Conservation (phyloP, 2,888 invertebrate species). For the Heteromurus nitidus region DNA sequence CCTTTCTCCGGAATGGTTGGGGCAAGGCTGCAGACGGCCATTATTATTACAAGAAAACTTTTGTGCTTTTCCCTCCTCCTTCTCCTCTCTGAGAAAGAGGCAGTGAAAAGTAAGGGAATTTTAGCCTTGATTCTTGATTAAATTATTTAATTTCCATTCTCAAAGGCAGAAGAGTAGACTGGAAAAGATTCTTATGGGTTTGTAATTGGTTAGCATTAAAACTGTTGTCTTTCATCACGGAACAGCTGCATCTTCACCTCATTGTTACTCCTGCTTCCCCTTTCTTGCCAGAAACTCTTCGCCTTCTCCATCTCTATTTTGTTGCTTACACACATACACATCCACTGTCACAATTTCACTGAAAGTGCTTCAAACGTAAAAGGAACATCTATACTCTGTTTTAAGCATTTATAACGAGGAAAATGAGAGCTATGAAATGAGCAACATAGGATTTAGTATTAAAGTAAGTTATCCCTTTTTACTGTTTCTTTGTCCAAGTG, state of each 20-base stretch:
- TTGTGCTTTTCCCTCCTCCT: not conserved
- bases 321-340: conserved; percentile 21
- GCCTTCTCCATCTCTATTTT: not conserved
- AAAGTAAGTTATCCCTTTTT: too few relatives aligned
- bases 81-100: not conserved
- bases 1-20: not conserved
- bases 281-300: too few relatives aligned
- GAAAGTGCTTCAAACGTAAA: too few relatives aligned
- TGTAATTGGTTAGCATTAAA: conserved; percentile 64
- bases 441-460: too few relatives aligned
- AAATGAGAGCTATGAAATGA: too few relatives aligned
- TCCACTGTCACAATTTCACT: too few relatives aligned
- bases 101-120: not conserved
- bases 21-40: too few relatives aligned
- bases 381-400: too few relatives aligned
- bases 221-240: conserved; percentile 56
- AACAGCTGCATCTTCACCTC: not conserved
- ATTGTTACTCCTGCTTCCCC: not conserved
- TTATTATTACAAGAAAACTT: not conserved
- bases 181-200: conserved; percentile 44
- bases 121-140: conserved; percentile 56
- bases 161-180: conserved; percentile 49
- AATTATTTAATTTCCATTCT: conserved; percentile 61
- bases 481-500: not conserved
- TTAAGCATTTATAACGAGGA: too few relatives aligned